Evolutionary conservation across 2,888 invertebrate genomes (phyloP).

Genomic region (Caenorhabditis auriculariae): DNA sequence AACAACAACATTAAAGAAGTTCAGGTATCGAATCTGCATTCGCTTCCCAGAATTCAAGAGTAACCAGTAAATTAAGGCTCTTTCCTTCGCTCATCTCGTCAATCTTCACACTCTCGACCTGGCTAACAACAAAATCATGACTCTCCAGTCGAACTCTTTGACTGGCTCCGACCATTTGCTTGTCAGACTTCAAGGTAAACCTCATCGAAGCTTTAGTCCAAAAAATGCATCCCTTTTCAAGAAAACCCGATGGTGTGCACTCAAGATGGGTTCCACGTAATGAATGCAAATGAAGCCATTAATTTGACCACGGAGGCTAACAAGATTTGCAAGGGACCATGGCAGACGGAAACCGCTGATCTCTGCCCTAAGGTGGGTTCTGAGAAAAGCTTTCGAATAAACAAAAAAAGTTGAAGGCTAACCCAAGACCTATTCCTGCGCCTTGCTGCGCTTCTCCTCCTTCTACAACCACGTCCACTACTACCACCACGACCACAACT

Average conservation of each 20-base stretch:
- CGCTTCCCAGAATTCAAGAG: not conserved
- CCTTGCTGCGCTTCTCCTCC: slow-evolving; percentile 42
- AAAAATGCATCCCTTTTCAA: slow-evolving; percentile 18
- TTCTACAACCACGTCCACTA: slow-evolving; percentile 20
- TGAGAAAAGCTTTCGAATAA: not conserved
- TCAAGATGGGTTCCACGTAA: slow-evolving; percentile 62
- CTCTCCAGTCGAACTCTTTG: slow-evolving; percentile 51
- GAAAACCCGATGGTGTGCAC: slow-evolving; percentile 64
- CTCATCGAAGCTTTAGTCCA: not conserved
- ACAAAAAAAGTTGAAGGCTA: slow-evolving; percentile 3
- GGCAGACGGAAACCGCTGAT: slow-evolving; percentile 40
- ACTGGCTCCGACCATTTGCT: slow-evolving; percentile 57
- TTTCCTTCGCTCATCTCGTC: slow-evolving; percentile 76
- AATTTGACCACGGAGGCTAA: slow-evolving; percentile 60
- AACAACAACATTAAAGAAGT: slow-evolving; percentile 62
- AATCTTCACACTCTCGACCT: slow-evolving; percentile 85
- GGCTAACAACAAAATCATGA: slow-evolving; percentile 74
- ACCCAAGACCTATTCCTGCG: slow-evolving; percentile 36
- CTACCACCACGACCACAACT: slow-evolving; percentile 13
- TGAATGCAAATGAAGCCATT: slow-evolving; percentile 62
- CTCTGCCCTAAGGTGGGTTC: slow-evolving; percentile 50
- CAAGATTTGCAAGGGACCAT: slow-evolving; percentile 55
- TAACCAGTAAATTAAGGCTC: slow-evolving; percentile 35
- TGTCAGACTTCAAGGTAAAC: slow-evolving; percentile 57
- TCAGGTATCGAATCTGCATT: slow-evolving; percentile 29